Percentiles rank a stretch among this genome's conserved stretches.
phyloP scores from a whole-genome alignment of 1,140 invertebrate species.

The Anastrepha obliqua region DNA sequence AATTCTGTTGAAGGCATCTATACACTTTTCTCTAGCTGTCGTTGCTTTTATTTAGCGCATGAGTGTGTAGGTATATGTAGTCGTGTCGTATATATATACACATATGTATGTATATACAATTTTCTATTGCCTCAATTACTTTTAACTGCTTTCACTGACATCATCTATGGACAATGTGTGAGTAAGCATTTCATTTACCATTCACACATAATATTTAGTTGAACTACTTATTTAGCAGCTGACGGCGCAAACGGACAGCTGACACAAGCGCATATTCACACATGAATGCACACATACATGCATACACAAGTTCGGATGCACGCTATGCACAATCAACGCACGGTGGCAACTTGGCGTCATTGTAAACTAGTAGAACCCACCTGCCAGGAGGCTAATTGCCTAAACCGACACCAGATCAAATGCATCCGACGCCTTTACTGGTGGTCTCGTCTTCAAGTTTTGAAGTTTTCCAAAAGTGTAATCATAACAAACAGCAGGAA shows the following conservation, averaged over 20 bases:
- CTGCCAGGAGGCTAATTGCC: slow-evolving; percentile 41
- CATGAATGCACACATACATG: neutral
- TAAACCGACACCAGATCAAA: slow-evolving; percentile 18
- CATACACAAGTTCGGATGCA: neutral
- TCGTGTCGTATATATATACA: neutral
- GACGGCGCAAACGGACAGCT: slow-evolving; percentile 5
- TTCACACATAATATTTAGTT: neutral
- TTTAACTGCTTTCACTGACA: slow-evolving; percentile 50
- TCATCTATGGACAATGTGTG: neutral
- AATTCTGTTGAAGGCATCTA: too few relatives aligned
- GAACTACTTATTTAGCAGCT: slow-evolving; percentile 26
- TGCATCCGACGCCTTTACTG: slow-evolving; percentile 11
- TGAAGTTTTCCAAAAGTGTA: slow-evolving; percentile 35
- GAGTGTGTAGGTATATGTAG: neutral
- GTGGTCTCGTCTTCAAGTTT: neutral
- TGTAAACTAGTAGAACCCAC: slow-evolving; percentile 14
- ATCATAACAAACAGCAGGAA: slow-evolving; percentile 34
- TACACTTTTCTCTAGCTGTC: neutral
- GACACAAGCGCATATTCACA: neutral
- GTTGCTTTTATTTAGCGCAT: neutral
- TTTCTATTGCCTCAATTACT: slow-evolving; percentile 28
- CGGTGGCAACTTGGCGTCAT: neutral
- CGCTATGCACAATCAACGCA: neutral
- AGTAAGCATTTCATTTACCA: neutral
- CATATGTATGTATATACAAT: neutral